phyloP scores from a whole-genome alignment of 1,140 invertebrate species.

The Ptiloglossa arizonensis region DNA sequence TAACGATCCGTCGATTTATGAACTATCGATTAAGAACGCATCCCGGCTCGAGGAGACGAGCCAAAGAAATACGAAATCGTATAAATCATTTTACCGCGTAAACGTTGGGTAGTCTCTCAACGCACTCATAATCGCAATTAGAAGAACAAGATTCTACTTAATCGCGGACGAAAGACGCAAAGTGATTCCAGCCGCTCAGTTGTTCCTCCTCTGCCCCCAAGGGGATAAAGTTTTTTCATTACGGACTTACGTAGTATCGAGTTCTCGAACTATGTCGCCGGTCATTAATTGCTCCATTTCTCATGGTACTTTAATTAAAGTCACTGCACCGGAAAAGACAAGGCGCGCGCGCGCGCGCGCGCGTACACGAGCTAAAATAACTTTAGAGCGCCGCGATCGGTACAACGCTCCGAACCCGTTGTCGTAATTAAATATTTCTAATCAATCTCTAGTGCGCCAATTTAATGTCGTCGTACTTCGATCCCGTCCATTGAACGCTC shows the following conservation, averaged over 20 bases:
- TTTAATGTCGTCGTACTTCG: not conserved
- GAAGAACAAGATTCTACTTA: not conserved
- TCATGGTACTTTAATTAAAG: constrained; percentile 48
- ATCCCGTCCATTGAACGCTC: no score
- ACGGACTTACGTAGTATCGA: constrained; percentile 8
- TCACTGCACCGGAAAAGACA: not conserved
- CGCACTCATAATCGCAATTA: not conserved
- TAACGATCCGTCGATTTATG: no score
- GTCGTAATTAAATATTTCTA: constrained; percentile 14
- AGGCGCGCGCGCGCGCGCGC: not conserved
- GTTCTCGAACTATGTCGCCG: constrained; percentile 31
- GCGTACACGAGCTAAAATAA: no score
- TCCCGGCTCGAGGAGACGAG: no score
- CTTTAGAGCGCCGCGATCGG: not conserved
- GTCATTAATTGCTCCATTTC: constrained; percentile 43
- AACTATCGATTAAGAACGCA: no score
- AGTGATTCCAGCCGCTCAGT: not conserved
- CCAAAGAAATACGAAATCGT: not conserved
- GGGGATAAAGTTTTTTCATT: constrained; percentile 50
- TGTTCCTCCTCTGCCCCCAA: not conserved
- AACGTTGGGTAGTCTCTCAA: no score
- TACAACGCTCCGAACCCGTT: not conserved
- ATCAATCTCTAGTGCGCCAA: not conserved
- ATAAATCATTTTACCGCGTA: not conserved
- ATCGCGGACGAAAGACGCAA: not conserved